Percentiles rank a stretch among this genome's conserved stretches.
Evolutionary conservation across 2,797 vertebrate genomes (phyloP).

Genomic region (Dryobates pubescens): DNA sequence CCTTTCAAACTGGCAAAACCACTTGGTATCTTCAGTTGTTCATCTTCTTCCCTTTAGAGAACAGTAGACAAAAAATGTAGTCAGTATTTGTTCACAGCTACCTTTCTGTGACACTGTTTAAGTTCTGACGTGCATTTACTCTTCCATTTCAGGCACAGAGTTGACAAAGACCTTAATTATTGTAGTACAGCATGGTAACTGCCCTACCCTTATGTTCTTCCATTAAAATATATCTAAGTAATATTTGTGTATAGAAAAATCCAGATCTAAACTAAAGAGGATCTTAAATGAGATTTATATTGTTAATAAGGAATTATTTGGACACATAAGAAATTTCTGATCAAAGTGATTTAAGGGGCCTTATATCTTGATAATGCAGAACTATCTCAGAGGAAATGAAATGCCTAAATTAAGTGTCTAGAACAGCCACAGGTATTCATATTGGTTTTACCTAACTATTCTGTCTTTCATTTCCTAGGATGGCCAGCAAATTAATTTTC

Average conservation of each 20-base stretch:
- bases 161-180: neutral
- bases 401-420: neutral
- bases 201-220: neutral
- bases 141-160: neutral
- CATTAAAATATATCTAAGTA: neutral
- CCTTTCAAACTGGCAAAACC: conserved; percentile 75
- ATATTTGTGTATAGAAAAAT: neutral
- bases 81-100: neutral
- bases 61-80: neutral
- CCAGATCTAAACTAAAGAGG: neutral
- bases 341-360: neutral
- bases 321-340: neutral
- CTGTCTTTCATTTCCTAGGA: neutral
- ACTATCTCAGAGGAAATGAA: conserved; percentile 5
- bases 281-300: neutral
- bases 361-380: neutral
- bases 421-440: neutral
- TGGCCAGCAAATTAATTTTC: neutral
- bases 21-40: conserved; percentile 75
- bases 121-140: neutral
- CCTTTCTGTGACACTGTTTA: neutral
- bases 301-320: neutral
- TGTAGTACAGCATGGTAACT: neutral
- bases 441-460: neutral
- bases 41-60: conserved; percentile 82